Evolutionary conservation across 2,113 vertebrate species (phyloP), one percentile per base, ranked within the genome.

Genomic region (Rhombomys opimus): DNA sequence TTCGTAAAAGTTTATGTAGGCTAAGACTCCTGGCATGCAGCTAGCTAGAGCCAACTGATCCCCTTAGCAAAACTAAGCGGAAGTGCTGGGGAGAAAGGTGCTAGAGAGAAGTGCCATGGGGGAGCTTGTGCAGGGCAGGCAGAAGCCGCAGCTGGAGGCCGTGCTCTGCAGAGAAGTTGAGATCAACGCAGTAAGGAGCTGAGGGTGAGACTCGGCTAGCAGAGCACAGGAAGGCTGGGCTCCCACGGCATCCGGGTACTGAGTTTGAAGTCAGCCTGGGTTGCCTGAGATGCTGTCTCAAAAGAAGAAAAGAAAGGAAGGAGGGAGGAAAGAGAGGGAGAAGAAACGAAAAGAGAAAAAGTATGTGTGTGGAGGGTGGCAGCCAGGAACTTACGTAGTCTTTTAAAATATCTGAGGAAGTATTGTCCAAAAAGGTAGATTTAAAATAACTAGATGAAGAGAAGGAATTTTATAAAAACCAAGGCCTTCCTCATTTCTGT

Each of bases 1-100:
- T 86, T 86, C 30, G 22, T 88, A 52, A 94, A 89, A 41, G n/a
- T 94, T 93, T 95, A 13, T 94, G 41, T 78, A 84, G 86, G 30
- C 77, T 84, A 91, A 87, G 12, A 57, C 32, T 94, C 73, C 65
- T 86, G 80, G 70, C 25, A 93, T 80, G 38, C 46, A 68, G 92
- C 88, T 67, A 90, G 46, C 57, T 32, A 27, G 54, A 73, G 38
- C 65, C 61, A 77, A 87, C 78, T 90, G 94, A 85, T 22, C 75
- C 12, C 35, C 11, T 73, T 90, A 81, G 57, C 18, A 50, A 30
- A 50, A 65, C 15, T 18, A 35, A 27, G 20, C 13, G 50, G n/a
- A 8, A 20, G 2, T 20, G 8, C 41, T 67, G 35, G 67, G 13
- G 32, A 18, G 2, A 12, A 57, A 15, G 57, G 57, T 57, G 10